Evolutionary conservation across 2,113 vertebrate genomes (phyloP).

Genomic region (Zingel zingel): DNA sequence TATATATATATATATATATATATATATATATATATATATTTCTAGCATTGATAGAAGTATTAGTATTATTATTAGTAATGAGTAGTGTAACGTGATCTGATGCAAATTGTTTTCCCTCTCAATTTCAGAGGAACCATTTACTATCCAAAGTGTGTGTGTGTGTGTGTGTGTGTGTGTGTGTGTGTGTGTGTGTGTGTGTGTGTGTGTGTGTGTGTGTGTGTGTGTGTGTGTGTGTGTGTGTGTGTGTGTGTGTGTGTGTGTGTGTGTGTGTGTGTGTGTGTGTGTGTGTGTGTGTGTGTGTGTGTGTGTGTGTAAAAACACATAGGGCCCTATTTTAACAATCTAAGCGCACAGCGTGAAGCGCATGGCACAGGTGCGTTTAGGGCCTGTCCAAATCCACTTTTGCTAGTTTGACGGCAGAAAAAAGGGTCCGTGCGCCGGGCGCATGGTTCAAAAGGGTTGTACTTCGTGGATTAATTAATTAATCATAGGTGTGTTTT

Average conservation of each 20-base stretch:
- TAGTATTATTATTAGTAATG: neutral
- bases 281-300: slow-evolving; percentile 15
- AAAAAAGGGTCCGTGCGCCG: too few relatives aligned
- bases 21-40: too few relatives aligned
- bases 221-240: slow-evolving; percentile 15
- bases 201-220: slow-evolving; percentile 18
- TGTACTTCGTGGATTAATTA: too few relatives aligned
- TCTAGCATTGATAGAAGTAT: neutral
- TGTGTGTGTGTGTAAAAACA: slow-evolving; percentile 21
- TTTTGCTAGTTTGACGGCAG: too few relatives aligned
- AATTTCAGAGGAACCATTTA: slow-evolving; percentile 36
- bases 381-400: too few relatives aligned
- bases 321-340: neutral
- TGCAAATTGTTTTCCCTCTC: neutral
- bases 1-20: too few relatives aligned
- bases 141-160: neutral
- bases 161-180: slow-evolving; percentile 18
- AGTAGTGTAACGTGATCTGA: slow-evolving; percentile 3
- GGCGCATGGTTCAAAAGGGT: too few relatives aligned
- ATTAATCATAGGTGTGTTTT: too few relatives aligned
- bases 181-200: slow-evolving; percentile 23
- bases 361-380: too few relatives aligned
- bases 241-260: slow-evolving; percentile 15
- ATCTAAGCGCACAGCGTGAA: too few relatives aligned
- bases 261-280: slow-evolving; percentile 15